Base-by-base conservation (phyloP, 1,140 invertebrate genomes). In the Agraylea sexmaculata region DNA sequence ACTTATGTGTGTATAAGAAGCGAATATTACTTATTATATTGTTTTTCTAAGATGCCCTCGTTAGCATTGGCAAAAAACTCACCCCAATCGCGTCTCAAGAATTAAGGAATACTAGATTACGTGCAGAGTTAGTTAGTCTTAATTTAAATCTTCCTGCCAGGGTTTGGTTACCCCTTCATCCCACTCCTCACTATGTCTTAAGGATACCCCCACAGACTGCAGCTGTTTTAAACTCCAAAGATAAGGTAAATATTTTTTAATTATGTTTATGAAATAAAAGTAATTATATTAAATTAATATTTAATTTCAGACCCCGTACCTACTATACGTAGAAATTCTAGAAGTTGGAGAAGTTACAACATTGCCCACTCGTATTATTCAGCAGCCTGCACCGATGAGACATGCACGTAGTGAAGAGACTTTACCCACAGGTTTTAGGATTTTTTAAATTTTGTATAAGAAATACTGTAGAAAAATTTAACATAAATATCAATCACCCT, bases 201-300 rank as follows among this genome's bases (percentile, higher is more conserved):
- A 66, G 88, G 53, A 86, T 93, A 56, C 87, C 87, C 19, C 83
- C 84, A 34, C 80, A 83, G 47, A 87, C 86, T 50, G 89, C 93
- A 31, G 92, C 92, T 36, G 92, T 99, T 30, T 78, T 99, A 35
- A 99, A 99, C 62, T 97, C 92, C 34, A 99, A 99, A 71, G 94
- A 98, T 62, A 98, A 97, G 74, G 84, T 86, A 60, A 55, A 45
- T 36, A 37, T 25, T 25, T 25, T 32, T 32, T 32, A 32, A 10
- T 16, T 36, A 13, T 16, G 11, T 36, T 16, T n/a, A 27, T 27
- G 18, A 12, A 4, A 28, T 39, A 12, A 39, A 5, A n/a, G 4
- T 30, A 31, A 32, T 39, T 39, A 13, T 21, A 39, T 22, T 11
- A n/a, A 30, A 12, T 37, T 15, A 41, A 41, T 19, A 43, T 10